Evolutionary conservation across 2,888 invertebrate genomes (phyloP).

Genomic region (Unio delphinus): DNA sequence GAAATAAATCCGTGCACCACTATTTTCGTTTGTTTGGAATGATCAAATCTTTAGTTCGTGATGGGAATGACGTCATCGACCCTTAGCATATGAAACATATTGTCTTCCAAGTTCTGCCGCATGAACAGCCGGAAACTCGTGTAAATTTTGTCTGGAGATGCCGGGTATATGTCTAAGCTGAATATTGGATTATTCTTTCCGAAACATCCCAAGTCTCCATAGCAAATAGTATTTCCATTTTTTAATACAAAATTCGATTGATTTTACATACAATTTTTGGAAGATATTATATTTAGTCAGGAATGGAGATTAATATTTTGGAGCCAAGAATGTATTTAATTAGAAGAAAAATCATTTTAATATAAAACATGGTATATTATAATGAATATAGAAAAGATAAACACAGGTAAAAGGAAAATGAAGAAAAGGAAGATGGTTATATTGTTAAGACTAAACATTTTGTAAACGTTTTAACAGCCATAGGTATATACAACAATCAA

Average conservation of each 20-base stretch:
- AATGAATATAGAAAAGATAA: no score
- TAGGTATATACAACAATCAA: no score
- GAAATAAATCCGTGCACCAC: constrained; percentile 54
- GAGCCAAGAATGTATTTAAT: no score
- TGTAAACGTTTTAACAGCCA: no score
- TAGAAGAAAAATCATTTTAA: no score
- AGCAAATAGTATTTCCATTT: constrained; percentile 78
- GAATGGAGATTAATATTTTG: no score
- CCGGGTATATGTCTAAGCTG: constrained; percentile 49
- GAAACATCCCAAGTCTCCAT: constrained; percentile 92
- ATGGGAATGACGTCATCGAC: constrained; percentile 36
- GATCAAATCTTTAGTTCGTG: constrained; percentile 33
- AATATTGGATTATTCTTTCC: constrained; percentile 81
- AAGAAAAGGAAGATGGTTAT: no score
- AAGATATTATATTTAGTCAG: no score
- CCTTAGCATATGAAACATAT: constrained; percentile 21
- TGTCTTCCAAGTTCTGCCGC: constrained; percentile 16
- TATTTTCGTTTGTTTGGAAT: constrained; percentile 43
- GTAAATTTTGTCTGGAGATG: constrained; percentile 37
- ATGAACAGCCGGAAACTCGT: constrained; percentile 46
- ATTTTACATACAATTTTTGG: no score
- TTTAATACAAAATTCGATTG: not conserved
- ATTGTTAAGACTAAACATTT: no score
- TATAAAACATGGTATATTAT: no score
- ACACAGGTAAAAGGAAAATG: no score